phyloP scores from a whole-genome alignment of 2,888 invertebrate genomes.

The Agrochola lychnidis region DNA sequence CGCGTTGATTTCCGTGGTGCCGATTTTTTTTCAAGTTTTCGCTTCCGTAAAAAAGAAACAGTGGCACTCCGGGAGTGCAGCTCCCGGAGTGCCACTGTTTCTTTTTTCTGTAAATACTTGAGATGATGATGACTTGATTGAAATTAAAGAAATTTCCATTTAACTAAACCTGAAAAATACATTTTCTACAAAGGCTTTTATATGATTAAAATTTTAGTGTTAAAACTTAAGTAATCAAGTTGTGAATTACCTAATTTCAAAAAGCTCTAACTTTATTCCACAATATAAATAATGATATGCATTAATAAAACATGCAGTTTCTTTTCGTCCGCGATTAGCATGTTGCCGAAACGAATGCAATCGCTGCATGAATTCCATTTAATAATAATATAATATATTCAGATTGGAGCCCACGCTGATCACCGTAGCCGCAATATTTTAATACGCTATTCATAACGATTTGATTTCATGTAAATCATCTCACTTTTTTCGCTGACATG shows the following conservation, averaged over 20 bases:
- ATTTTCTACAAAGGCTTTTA: not conserved
- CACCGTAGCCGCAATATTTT: constrained; percentile 36
- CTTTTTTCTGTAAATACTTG: not conserved
- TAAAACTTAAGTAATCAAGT: constrained; percentile 3
- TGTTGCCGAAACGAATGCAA: constrained; percentile 49
- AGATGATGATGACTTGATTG: not conserved
- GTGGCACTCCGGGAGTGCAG: too few species aligned
- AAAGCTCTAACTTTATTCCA: constrained; percentile 13
- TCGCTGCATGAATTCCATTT: constrained; percentile 46
- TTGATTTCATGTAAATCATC: constrained; percentile 49
- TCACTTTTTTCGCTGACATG: constrained; percentile 20
- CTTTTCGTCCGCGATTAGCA: constrained; percentile 49
- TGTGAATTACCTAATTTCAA: constrained; percentile 8
- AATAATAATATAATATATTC: constrained; percentile 53
- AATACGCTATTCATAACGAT: constrained; percentile 46
- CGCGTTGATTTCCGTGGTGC: too few species aligned
- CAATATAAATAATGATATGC: constrained; percentile 26
- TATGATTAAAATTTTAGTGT: not conserved
- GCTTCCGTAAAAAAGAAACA: too few species aligned
- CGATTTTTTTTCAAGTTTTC: too few species aligned
- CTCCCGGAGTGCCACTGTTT: too few species aligned
- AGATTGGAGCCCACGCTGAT: constrained; percentile 44
- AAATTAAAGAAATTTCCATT: not conserved
- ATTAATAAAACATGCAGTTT: constrained; percentile 47
- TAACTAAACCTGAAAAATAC: not conserved